Percentiles rank a stretch among this genome's conserved stretches.
These are phyloP conservation scores for Cavia aperea DNA, from an alignment of 2,113 vertebrate species.

Conservation along the genomic window DNA sequence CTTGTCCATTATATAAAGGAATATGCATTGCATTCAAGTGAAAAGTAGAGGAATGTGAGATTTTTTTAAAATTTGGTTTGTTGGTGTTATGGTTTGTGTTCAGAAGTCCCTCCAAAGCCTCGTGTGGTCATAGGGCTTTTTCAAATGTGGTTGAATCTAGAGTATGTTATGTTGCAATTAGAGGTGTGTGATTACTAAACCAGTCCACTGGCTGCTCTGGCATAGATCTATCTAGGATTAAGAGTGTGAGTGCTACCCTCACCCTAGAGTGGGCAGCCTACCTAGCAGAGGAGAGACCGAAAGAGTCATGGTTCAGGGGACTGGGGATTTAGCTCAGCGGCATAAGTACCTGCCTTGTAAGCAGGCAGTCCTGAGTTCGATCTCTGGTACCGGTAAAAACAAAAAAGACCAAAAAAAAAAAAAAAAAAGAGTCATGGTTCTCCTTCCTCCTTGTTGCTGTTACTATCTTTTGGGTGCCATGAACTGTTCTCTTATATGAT, in stretches of 20 bases:
- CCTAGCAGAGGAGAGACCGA: neutral
- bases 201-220: neutral
- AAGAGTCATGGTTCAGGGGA: neutral
- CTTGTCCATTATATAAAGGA: neutral
- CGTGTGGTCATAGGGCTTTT: neutral
- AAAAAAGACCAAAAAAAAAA: too few species aligned
- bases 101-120: neutral
- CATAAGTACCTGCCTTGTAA: too few species aligned
- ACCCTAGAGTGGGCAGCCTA: neutral
- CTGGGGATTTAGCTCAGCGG: too few species aligned
- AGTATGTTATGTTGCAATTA: neutral
- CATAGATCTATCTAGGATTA: neutral
- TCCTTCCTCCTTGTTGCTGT: neutral
- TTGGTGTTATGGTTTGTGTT: neutral
- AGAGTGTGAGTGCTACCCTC: neutral
- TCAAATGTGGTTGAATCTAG: neutral
- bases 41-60: neutral
- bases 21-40: neutral
- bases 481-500: neutral
- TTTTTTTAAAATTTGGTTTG: neutral
- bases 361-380: too few species aligned
- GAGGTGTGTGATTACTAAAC: neutral
- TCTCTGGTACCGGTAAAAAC: too few species aligned
- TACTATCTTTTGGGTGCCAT: neutral
- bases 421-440: neutral